These are phyloP conservation scores for Odontomyia ornata DNA, from an alignment of 2,888 invertebrate genomes.

Conservation along the genomic window DNA sequence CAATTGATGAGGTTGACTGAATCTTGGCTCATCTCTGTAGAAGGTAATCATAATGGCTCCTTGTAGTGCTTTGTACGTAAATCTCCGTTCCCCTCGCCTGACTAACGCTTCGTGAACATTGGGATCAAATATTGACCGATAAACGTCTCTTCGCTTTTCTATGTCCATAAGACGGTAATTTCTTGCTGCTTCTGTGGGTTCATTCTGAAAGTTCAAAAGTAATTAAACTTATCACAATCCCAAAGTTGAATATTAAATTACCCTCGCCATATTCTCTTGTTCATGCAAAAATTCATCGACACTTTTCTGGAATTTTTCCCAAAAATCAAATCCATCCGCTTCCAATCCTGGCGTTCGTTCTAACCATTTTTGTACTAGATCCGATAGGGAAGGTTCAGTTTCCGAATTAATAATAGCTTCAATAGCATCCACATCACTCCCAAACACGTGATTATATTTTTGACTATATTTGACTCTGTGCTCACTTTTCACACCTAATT, in stretches of 20 bases:
- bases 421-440: slow-evolving; percentile 73
- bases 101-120: slow-evolving; percentile 84
- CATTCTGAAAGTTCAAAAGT: slow-evolving; percentile 64
- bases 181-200: slow-evolving; percentile 70
- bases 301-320: slow-evolving; percentile 85
- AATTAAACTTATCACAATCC: slow-evolving; percentile 7
- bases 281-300: slow-evolving; percentile 77
- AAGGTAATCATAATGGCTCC: slow-evolving; percentile 98
- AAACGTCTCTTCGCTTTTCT: slow-evolving; percentile 82
- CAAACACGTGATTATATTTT: slow-evolving; percentile 87
- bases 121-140: slow-evolving; percentile 89
- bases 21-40: slow-evolving; percentile 95
- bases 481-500: slow-evolving; percentile 82
- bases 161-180: slow-evolving; percentile 77
- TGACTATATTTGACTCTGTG: slow-evolving; percentile 94
- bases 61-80: slow-evolving; percentile 91
- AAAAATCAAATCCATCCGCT: slow-evolving; percentile 87
- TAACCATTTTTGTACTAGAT: slow-evolving; percentile 90
- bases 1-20: slow-evolving; percentile 97
- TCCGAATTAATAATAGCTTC: slow-evolving; percentile 75
- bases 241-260: slow-evolving; percentile 34
- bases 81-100: slow-evolving; percentile 76
- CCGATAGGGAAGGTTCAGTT: slow-evolving; percentile 83
- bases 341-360: slow-evolving; percentile 94
- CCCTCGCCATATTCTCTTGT: slow-evolving; percentile 71